Percentiles rank a stretch among this genome's conserved stretches.
phyloP scores from a whole-genome alignment of 2,113 vertebrate genomes.

The Salvelinus sp. region DNA sequence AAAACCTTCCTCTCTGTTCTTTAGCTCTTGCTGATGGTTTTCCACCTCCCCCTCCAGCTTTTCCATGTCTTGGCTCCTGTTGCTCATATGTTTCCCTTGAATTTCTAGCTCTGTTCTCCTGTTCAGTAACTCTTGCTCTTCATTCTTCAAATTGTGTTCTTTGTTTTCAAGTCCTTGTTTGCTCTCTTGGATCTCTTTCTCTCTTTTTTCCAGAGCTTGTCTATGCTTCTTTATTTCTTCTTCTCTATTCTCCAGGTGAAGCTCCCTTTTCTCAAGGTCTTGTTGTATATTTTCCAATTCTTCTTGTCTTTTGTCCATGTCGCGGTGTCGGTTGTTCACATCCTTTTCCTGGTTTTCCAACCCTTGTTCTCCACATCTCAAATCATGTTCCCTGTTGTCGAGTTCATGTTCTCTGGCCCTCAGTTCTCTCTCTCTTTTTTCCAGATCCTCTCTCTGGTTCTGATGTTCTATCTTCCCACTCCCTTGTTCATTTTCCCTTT shows the following conservation, averaged over 20 bases:
- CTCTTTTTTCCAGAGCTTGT: conserved; percentile 47
- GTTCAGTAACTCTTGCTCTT: conserved; percentile 46
- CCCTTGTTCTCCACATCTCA: no score
- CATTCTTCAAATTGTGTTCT: conserved; percentile 44
- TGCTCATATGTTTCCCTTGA: conserved; percentile 23
- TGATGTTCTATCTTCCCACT: no score
- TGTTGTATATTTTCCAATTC: not conserved
- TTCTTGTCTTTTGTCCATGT: no score
- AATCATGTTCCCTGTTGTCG: conserved; percentile 34
- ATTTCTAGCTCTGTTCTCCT: conserved; percentile 46
- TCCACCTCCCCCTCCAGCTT: conserved; percentile 46
- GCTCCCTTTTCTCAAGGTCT: not conserved
- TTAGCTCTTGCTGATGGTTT: conserved; percentile 48
- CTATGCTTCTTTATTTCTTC: not conserved
- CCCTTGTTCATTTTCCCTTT: no score
- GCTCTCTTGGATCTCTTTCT: conserved; percentile 57
- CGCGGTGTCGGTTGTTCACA: no score
- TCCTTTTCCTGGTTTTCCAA: no score
- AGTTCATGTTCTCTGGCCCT: conserved; percentile 63
- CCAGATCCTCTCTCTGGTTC: conserved; percentile 10
- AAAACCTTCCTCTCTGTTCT: conserved; percentile 24
- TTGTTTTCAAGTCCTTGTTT: conserved; percentile 59
- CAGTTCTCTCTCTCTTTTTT: conserved; percentile 57
- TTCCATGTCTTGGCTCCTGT: conserved; percentile 36
- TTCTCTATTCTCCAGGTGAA: not conserved